Base-by-base conservation (phyloP, 2,888 invertebrate species). In the Creontiades dilutus region DNA sequence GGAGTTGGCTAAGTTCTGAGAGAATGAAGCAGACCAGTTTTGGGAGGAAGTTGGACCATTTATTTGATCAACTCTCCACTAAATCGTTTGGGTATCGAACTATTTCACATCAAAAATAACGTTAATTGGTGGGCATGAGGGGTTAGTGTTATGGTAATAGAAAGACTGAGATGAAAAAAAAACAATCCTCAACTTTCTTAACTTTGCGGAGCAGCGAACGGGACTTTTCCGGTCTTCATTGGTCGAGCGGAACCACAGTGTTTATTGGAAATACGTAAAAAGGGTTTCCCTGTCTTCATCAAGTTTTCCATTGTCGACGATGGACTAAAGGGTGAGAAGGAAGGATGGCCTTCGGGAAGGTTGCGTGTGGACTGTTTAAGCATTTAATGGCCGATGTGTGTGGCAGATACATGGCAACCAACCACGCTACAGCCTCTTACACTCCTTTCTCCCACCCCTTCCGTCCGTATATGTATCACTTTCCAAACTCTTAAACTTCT, bases 211-310 rank as follows among this genome's bases (percentile, higher is more conserved):
- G 11, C 52, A 48, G 78, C 11, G 1, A 19, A 4, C 27, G 76
- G 27, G 76, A 27, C 37, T 27, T 76, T 76, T 37, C 37, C 76
- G 27, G 27, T 13, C 27, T 76, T 76, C 76, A 19, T 4, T 75
- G 37, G 37, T 75, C 28, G 23, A 9, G 7, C 14, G 23, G 3
- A 75, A 23, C 28, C 28, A 37, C 46, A 19, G 9, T n/a, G 78
- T 47, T 80, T 46, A 28, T 78, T 48, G 52, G n/a, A 52, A 82
- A 52, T 52, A 14, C 82, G 27, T 48, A 86, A 75, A 85, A 86
- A 86, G 61, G 86, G 37, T 68, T 86, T 57, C 57, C 86, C 61
- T 61, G 86, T 57, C 61, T 37, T 86, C 68, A 86, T 86, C 61
- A 86, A 61, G 46, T 86, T 86, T 61, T 86, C 23, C 27, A 47